These are phyloP conservation scores for Eidolon helvum DNA, from an alignment of 2,113 vertebrate species.

Conservation along the genomic window DNA sequence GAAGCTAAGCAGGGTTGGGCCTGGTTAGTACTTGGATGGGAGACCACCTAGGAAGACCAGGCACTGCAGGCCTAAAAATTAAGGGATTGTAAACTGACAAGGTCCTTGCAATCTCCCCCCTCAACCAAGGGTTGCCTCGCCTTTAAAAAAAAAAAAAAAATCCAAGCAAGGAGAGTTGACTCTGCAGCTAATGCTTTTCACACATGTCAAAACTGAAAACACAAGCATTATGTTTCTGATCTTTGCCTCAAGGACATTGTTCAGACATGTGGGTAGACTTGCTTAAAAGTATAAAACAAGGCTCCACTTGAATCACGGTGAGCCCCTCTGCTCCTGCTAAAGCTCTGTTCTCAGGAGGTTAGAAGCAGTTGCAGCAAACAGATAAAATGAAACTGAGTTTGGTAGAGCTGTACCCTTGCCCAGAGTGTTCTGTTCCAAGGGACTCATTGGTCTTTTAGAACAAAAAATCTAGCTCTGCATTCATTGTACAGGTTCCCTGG, in stretches of 20 bases:
- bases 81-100: too few relatives aligned
- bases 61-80: too few relatives aligned
- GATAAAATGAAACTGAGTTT: not conserved
- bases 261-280: not conserved
- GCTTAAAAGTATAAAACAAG: constrained; percentile 7
- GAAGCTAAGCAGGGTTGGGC: too few relatives aligned
- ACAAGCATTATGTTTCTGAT: not conserved
- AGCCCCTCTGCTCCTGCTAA: not conserved
- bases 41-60: too few relatives aligned
- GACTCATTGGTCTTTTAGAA: not conserved
- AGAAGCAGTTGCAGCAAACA: not conserved
- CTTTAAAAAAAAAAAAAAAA: not conserved
- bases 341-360: not conserved
- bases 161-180: not conserved
- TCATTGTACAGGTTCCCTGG: not conserved
- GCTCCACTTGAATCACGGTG: not conserved
- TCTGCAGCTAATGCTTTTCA: not conserved
- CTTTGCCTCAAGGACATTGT: not conserved
- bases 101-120: too few relatives aligned
- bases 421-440: not conserved
- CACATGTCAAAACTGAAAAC: not conserved
- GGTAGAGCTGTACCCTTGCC: not conserved
- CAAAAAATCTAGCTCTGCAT: not conserved
- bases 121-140: too few relatives aligned
- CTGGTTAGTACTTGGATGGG: too few relatives aligned